A percentile compares a stretch with the other conserved stretches of the same genome.
phyloP scores from a whole-genome alignment of 2,888 invertebrate genomes.

The Ectemnius cavifrons region DNA sequence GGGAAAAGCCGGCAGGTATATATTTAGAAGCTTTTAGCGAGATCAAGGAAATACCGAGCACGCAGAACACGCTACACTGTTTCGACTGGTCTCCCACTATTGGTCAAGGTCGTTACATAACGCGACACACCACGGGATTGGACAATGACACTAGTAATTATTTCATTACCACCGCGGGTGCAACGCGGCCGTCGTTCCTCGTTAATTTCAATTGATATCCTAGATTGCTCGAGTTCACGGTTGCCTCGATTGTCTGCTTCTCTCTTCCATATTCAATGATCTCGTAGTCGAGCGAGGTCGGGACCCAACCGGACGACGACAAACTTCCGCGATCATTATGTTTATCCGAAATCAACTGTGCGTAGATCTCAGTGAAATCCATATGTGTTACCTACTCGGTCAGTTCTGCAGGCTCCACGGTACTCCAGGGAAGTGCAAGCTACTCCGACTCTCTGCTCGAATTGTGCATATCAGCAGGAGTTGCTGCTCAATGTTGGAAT shows the following conservation, averaged over 20 bases:
- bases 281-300: slow-evolving; percentile 11
- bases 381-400: slow-evolving; percentile 33
- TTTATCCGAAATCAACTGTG: background rate
- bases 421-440: slow-evolving; percentile 15
- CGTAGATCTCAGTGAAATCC: too few relatives aligned
- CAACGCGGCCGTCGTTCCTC: slow-evolving; percentile 61
- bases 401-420: slow-evolving; percentile 27
- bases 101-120: slow-evolving; percentile 55
- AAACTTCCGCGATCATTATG: background rate
- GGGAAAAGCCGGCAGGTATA: slow-evolving; percentile 7
- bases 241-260: slow-evolving; percentile 18
- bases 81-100: background rate
- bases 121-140: slow-evolving; percentile 37
- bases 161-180: slow-evolving; percentile 68
- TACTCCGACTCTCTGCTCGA: background rate
- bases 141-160: slow-evolving; percentile 66
- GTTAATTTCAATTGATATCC: slow-evolving; percentile 69
- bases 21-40: slow-evolving; percentile 26
- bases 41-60: background rate
- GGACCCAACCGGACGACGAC: background rate
- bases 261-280: slow-evolving; percentile 34
- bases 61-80: slow-evolving; percentile 15
- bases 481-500: too few relatives aligned
- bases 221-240: slow-evolving; percentile 7
- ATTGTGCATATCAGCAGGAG: too few relatives aligned